Evolutionary conservation across 2,113 vertebrate genomes (phyloP).

Genomic region (Paradoxurus hermaphroditus): DNA sequence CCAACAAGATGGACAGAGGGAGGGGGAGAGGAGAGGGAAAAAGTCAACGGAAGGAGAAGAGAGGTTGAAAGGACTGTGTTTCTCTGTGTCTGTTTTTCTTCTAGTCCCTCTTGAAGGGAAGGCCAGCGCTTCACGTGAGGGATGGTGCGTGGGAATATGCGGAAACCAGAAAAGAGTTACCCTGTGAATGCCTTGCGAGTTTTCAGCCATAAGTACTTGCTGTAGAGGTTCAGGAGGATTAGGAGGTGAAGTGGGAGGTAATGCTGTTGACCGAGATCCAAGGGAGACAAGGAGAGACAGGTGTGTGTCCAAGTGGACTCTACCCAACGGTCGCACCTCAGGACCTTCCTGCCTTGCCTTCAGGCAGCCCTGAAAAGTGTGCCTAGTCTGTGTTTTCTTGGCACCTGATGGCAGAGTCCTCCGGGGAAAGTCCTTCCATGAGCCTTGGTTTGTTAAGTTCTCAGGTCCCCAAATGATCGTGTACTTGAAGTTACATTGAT

Average conservation of each 20-base stretch:
- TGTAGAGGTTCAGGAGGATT: neutral
- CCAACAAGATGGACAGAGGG: neutral
- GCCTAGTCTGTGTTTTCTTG: accelerated
- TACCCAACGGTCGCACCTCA: neutral
- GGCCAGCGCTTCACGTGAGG: neutral
- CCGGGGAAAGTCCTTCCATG: neutral
- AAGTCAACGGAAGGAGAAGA: neutral
- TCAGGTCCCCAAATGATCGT: neutral
- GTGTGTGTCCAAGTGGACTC: neutral
- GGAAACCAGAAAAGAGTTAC: neutral
- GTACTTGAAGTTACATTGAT: neutral
- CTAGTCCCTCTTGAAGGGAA: neutral
- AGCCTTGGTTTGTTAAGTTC: neutral
- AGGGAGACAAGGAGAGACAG: neutral
- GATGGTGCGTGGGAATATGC: no score
- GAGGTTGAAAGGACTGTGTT: accelerated
- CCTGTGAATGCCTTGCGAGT: neutral
- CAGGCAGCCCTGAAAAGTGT: neutral
- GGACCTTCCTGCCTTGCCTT: neutral
- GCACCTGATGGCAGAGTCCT: no score
- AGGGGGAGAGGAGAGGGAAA: neutral
- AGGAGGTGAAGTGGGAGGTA: neutral
- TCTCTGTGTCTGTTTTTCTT: neutral
- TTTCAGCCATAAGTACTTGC: neutral
- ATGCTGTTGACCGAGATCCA: neutral